Evolutionary conservation across 2,888 invertebrate genomes (phyloP), one percentile per base, ranked within the genome.

Genomic region (Nysson spinosus): DNA sequence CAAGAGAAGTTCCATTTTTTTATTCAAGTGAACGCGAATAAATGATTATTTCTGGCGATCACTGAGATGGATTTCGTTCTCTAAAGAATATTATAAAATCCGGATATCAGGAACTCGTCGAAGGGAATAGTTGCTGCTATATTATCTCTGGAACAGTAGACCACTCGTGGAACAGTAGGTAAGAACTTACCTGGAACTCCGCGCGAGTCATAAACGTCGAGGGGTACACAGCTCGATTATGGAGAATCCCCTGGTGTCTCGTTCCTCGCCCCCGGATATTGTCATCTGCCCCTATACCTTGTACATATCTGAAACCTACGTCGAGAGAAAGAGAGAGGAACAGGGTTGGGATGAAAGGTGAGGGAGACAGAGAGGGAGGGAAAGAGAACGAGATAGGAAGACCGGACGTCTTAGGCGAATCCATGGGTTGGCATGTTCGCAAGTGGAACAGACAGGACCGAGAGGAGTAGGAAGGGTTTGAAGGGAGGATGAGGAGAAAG

Each of bases 381-480:
- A 16, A 16, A 35, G 14, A 35, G 35, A 35, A 16, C 12, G 43
- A 11, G 6, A 12, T 47, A 55, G 19, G 42, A 24, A 34, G 35
- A 32, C 67, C 67, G 72, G 75, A 74, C 77, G 77, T 74, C 81
- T 82, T 78, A 75, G 68, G 71, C 52, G 70, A 72, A 72, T 62
- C 74, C 68, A 71, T 62, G 70, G 70, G 63, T 43, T 47, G 72
- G 57, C 46, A 39, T 54, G 52, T 55, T 63, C 57, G 69, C 58
- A 67, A 64, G 68, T 63, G 65, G 58, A 65, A 65, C 67, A 50
- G 67, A 35, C 51, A 43, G 56, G 50, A 47, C 14, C 30, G 50
- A 20, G 14, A 14, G 47, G 22, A 32, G 14, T 26, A 35, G 42
- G 26, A 17, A 34, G 35, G 40, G 34, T 9, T 14, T 55, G 35